Evolutionary conservation across 2,113 vertebrate genomes (phyloP), one percentile per base, ranked within the genome.

Genomic region (Reinhardtius hippoglossoides): DNA sequence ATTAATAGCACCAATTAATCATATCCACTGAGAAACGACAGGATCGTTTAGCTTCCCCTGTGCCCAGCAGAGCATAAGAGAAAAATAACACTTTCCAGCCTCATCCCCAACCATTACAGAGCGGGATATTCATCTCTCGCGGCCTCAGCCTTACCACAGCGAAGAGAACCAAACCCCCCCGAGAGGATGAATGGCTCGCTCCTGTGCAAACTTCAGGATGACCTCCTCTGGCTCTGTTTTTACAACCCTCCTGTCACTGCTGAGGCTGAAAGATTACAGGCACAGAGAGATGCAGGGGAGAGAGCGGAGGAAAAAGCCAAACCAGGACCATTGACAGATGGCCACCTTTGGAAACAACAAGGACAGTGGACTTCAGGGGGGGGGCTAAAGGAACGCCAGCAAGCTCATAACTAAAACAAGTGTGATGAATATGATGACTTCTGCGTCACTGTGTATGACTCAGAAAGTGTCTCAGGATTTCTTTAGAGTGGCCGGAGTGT

Each of bases 1-100:
- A 85, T 82, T 80, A 89, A 90, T 83, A 52, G 74, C 44, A 27
- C 40, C 57, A 9, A 87, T 90, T 88, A 92, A 90, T 92, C 88
- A 91, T 40, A 62, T 55, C 14, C 59, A 14, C 18, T 9, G 74
- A 67, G 24, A 81, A 62, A 59, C 21, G 78, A 66, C 74, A 74
- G 66, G 37, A 86, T 70, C 62, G 23, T 83, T 87, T 79, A 64
- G 71, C 71, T 70, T 71, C 70, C 60, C 1, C n/a, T 23, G 64
- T 12, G 76, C 55, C 84, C 84, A 21, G 73, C 71, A 6, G 74
- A 81, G 80, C 76, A 58, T 7, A 24, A 61, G 66, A 86, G 85
- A 89, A 87, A 80, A 89, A 89, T 76, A 88, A 83, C 61, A 52
- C 69, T 66, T 71, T 78, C 71, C 18, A 5, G 83, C 75, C 66